Evolutionary conservation across 2,888 invertebrate genomes (phyloP), one percentile per base, ranked within the genome.

Genomic region (Ophraella communa): DNA sequence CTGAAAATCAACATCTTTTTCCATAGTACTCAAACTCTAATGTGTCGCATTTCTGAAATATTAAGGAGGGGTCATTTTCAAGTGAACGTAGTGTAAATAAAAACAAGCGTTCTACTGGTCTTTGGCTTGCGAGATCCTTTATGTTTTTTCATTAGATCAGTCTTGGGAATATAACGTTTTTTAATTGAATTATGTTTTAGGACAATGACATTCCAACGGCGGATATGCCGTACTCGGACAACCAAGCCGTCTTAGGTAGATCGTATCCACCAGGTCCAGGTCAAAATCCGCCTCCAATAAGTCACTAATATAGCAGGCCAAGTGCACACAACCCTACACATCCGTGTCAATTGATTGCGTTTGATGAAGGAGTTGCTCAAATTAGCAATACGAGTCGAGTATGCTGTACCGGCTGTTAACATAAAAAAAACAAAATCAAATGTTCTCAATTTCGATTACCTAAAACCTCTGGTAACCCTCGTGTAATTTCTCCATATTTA

Each of bases 161-260:
- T n/a, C n/a, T n/a, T n/a, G n/a, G 10, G 30, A 10, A 3, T 30
- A 30, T 30, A 30, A 30, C n/a, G n/a, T n/a, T n/a, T n/a, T n/a
- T 45, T n/a, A 14, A 24, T 33, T 45, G 27, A 30, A 42, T 59
- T 54, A 54, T 70, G 71, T 84, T 84, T 62, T 85, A 90, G 90
- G 89, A 86, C 82, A 91, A 91, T 84, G 91, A 91, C 80, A 88
- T 90, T 77, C 89, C 90, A 64, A 85, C 90, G 83, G 87, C 90
- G 80, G 91, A 91, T 80, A 88, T 87, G 85, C 89, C 89, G 78
- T 90, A 89, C 81, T 89, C 89, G 70, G 90, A 90, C 73, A 86
- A 79, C 65, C 81, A 81, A 71, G 79, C 81, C 69, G 77, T 81
- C 27, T 76, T 81, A 67, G 82, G 82, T 63, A 78, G 83, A 71